Percentiles rank a stretch among this genome's conserved stretches.
phyloP scores from a whole-genome alignment of 2,888 invertebrate genomes.

The Plagodis dolabraria region DNA sequence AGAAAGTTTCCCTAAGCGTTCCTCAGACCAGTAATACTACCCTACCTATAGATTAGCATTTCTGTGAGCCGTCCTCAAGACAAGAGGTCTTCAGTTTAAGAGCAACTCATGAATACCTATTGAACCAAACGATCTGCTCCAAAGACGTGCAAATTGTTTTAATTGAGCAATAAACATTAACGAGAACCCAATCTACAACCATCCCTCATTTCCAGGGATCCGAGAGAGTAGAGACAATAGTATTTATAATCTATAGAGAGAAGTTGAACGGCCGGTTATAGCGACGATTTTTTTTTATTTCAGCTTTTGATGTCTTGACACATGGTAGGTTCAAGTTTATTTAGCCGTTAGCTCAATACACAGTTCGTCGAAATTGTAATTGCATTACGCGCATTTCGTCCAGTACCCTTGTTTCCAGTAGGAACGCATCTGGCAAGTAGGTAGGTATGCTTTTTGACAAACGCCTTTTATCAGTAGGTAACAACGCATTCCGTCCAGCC shows the following conservation, averaged over 20 bases:
- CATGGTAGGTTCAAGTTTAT: no score
- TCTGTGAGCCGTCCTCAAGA: neutral
- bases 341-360: no score
- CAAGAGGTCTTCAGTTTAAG: neutral
- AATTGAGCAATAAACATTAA: constrained; percentile 21
- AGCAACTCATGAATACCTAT: constrained; percentile 2
- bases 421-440: no score
- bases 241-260: neutral
- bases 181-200: constrained; percentile 2
- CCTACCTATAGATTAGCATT: neutral
- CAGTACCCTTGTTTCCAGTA: no score
- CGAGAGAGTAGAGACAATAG: constrained; percentile 28
- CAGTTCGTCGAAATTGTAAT: no score
- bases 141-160: constrained; percentile 22
- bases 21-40: neutral
- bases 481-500: no score
- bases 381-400: no score
- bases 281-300: neutral
- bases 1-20: neutral
- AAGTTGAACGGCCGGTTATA: constrained; percentile 25
- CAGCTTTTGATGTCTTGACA: neutral
- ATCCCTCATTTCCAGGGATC: constrained; percentile 19
- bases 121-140: neutral
- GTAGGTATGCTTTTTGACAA: no score
- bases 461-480: no score